Conservation (phyloP, 2,797 vertebrate genomes). For the Hybognathus amarus region DNA sequence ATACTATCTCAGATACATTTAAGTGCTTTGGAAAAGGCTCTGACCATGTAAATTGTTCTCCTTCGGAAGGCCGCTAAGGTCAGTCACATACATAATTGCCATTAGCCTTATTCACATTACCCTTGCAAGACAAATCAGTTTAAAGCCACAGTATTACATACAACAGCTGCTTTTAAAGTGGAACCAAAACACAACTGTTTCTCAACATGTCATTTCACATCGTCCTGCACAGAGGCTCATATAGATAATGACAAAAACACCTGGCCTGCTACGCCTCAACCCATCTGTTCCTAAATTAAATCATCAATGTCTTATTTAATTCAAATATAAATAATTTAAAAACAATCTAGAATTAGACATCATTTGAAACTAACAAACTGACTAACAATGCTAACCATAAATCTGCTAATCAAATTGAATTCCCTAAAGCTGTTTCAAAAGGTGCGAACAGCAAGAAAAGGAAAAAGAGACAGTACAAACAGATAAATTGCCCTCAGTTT, state of each 20-base stretch:
- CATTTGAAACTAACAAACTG: constrained; percentile 20
- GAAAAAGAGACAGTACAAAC: constrained; percentile 61
- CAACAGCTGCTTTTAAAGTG: constrained; percentile 52
- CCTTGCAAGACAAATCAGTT: constrained; percentile 52
- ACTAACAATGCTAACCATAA: not conserved
- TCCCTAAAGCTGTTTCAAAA: constrained; percentile 49
- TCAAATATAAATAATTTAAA: constrained; percentile 14
- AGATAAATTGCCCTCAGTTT: constrained; percentile 71
- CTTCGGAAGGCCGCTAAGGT: constrained; percentile 48
- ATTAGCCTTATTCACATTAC: constrained; percentile 56
- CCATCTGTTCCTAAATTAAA: constrained; percentile 19
- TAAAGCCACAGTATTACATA: constrained; percentile 34
- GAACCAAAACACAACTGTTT: constrained; percentile 49
- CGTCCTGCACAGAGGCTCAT: not conserved
- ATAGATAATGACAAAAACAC: constrained; percentile 29
- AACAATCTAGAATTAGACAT: constrained; percentile 16
- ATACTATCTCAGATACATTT: constrained; percentile 16
- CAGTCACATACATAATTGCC: constrained; percentile 48
- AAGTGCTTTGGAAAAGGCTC: constrained; percentile 23
- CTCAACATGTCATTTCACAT: constrained; percentile 32
- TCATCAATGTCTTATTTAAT: constrained; percentile 21
- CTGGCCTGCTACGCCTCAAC: constrained; percentile 12
- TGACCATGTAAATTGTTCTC: constrained; percentile 41
- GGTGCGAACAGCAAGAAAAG: constrained; percentile 55
- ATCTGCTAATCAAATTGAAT: constrained; percentile 5